A percentile compares a stretch with the other conserved stretches of the same genome.
phyloP scores from a whole-genome alignment of 2,797 vertebrate species.

The Sebastes hubbsi region DNA sequence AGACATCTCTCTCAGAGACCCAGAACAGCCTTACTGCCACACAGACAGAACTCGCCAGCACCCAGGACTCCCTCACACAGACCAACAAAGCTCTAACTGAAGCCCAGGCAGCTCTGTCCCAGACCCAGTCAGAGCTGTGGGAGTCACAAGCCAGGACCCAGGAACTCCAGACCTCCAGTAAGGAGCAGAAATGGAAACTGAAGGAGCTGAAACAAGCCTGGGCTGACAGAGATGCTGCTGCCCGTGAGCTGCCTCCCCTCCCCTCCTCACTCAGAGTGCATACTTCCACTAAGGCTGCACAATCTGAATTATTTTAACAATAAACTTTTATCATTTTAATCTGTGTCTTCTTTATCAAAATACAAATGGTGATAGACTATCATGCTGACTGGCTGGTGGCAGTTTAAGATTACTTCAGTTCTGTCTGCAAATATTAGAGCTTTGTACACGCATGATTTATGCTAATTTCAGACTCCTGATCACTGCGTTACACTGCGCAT shows the following conservation, averaged over 20 bases:
- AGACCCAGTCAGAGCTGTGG: conserved; percentile 69
- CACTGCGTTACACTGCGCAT: not conserved
- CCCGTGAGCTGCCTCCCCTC: conserved; percentile 78
- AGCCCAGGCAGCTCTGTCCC: conserved; percentile 65
- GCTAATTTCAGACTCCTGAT: not conserved
- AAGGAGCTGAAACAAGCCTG: conserved; percentile 81
- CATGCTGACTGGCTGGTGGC: not conserved
- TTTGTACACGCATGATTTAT: not conserved
- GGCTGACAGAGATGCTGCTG: conserved; percentile 79
- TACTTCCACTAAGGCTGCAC: not conserved
- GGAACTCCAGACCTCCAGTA: conserved; percentile 73
- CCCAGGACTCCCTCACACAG: conserved; percentile 47
- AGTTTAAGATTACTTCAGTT: not conserved
- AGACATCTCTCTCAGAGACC: conserved; percentile 70
- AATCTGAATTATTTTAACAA: not conserved
- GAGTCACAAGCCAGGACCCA: conserved; percentile 72
- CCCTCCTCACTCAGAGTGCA: not conserved
- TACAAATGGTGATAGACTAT: not conserved
- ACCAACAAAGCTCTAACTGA: conserved; percentile 67
- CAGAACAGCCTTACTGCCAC: conserved; percentile 58
- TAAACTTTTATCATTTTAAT: not conserved
- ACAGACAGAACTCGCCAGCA: conserved; percentile 70
- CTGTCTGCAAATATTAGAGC: not conserved
- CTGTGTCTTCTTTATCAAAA: not conserved
- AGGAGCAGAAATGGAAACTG: conserved; percentile 79